Evolutionary conservation across 1,140 invertebrate species (phyloP).

Genomic region (Ceratoteleas bidentatus): DNA sequence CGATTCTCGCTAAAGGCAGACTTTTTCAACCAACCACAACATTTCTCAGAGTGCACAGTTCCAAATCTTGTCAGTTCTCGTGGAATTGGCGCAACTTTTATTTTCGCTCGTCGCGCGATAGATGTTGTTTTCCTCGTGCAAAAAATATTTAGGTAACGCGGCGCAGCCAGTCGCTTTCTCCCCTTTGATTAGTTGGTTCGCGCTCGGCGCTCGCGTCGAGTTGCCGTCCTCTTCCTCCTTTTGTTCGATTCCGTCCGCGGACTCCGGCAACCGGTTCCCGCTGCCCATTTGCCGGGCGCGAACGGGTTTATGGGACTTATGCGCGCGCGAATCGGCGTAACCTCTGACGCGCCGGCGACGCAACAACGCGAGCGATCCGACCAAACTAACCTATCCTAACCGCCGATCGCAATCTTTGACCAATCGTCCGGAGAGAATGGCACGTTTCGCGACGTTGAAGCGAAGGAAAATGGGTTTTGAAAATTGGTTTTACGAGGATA

Average conservation of each 20-base stretch:
- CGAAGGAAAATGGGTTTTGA: background rate
- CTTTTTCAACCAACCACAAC: too few species aligned
- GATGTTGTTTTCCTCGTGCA: conserved; percentile 24
- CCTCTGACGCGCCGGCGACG: conserved; percentile 40
- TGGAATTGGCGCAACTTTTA: background rate
- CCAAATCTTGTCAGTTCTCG: too few species aligned
- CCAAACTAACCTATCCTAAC: conserved; percentile 62
- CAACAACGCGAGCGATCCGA: conserved; percentile 13
- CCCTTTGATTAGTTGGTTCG: conserved; percentile 42
- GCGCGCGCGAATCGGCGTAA: conserved; percentile 38
- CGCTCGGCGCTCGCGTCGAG: conserved; percentile 11
- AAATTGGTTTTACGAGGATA: too few species aligned
- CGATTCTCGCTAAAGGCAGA: too few species aligned
- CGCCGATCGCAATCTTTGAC: background rate
- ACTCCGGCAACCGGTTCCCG: conserved; percentile 44
- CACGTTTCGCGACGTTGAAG: background rate
- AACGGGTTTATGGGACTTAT: conserved; percentile 50
- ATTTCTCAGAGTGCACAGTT: too few species aligned
- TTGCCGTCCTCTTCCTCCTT: conserved; percentile 50
- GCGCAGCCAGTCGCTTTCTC: conserved; percentile 31
- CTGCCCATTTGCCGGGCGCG: conserved; percentile 33
- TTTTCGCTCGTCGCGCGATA: conserved; percentile 10
- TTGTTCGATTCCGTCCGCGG: conserved; percentile 57
- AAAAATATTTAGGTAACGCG: conserved; percentile 54
- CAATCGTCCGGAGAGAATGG: conserved; percentile 1